Evolutionary conservation across 2,113 vertebrate species (phyloP).

Genomic region (Blennius ocellaris): DNA sequence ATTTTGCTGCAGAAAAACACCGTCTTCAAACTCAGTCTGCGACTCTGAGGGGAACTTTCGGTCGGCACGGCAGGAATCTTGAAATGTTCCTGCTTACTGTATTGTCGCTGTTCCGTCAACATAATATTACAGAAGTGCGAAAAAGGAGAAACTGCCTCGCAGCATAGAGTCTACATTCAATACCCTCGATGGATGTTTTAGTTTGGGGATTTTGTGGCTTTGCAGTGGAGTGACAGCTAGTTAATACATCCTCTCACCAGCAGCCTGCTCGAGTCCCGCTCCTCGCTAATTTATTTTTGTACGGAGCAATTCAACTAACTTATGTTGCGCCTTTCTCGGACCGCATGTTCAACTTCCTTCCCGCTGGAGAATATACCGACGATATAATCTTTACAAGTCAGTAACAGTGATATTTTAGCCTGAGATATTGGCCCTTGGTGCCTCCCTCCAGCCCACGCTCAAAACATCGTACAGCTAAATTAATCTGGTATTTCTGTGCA

Average conservation of each 20-base stretch:
- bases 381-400: slow-evolving; percentile 4
- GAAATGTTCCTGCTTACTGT: slow-evolving; percentile 17
- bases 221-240: slow-evolving; percentile 9
- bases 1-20: slow-evolving; percentile 15
- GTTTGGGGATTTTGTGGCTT: slow-evolving; percentile 2
- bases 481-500: slow-evolving; percentile 33
- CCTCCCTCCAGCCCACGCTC: background rate
- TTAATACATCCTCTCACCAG: slow-evolving; percentile 6
- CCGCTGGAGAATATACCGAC: slow-evolving; percentile 8
- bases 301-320: slow-evolving; percentile 14
- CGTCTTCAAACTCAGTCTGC: slow-evolving; percentile 3
- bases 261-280: background rate
- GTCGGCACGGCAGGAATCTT: background rate
- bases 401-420: slow-evolving; percentile 10
- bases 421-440: slow-evolving; percentile 21
- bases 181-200: slow-evolving; percentile 5
- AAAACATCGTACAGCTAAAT: slow-evolving; percentile 41
- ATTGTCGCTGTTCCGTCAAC: slow-evolving; percentile 3
- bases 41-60: slow-evolving; percentile 18
- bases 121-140: background rate
- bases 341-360: slow-evolving; percentile 19
- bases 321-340: background rate
- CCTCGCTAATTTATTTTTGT: slow-evolving; percentile 5
- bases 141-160: background rate
- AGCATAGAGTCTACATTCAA: background rate